Conservation (phyloP, 2,888 invertebrate genomes). For the Tetrapedia diversipes region DNA sequence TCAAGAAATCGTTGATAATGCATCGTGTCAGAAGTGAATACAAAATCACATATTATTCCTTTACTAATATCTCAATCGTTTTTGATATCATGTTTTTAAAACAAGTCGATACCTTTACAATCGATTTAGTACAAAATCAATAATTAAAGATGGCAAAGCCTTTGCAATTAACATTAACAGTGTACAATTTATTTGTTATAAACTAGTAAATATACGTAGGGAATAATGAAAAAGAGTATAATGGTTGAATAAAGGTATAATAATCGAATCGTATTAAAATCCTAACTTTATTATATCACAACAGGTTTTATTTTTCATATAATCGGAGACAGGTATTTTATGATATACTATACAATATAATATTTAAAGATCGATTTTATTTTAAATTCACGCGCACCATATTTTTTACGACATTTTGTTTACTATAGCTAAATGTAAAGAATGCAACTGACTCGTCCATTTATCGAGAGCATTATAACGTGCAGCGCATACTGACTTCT, state of each 20-base stretch:
- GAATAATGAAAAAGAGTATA: not conserved
- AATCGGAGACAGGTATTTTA: constrained; percentile 60
- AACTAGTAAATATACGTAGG: not conserved
- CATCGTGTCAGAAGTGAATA: not conserved
- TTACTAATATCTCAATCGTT: not conserved
- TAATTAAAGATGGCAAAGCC: not conserved
- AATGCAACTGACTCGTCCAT: constrained; percentile 96
- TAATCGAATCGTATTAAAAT: constrained; percentile 55
- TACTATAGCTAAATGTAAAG: constrained; percentile 94
- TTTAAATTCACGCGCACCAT: constrained; percentile 38
- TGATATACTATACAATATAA: constrained; percentile 76
- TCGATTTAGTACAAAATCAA: constrained; percentile 13
- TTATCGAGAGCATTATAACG: constrained; percentile 97
- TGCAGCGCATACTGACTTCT: constrained; percentile 91
- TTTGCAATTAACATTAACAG: not conserved
- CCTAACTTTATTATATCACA: constrained; percentile 75
- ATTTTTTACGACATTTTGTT: constrained; percentile 93
- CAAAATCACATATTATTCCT: not conserved
- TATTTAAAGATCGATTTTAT: constrained; percentile 64
- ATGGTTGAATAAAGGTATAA: constrained; percentile 7
- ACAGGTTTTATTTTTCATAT: constrained; percentile 73
- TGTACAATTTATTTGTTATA: not conserved
- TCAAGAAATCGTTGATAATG: constrained; percentile 16
- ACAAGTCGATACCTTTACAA: not conserved
- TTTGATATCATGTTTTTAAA: constrained; percentile 18